Conservation (phyloP, 2,888 invertebrate species). For the Azorinus chamasolen region DNA sequence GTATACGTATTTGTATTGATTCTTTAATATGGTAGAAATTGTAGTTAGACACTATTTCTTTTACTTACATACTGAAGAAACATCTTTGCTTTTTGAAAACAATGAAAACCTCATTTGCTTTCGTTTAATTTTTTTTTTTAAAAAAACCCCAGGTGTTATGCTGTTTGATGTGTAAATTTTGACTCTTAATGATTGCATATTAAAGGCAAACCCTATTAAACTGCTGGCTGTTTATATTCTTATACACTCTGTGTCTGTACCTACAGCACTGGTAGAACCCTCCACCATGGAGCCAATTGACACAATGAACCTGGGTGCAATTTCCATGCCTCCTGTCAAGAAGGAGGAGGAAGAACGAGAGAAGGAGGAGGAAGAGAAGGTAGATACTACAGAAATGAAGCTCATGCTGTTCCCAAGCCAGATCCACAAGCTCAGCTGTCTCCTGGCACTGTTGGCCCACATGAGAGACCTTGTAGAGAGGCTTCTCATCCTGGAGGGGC, state of each 20-base stretch:
- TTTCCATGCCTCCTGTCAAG: conserved; percentile 62
- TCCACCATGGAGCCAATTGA: conserved; percentile 78
- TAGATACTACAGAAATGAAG: conserved; percentile 71
- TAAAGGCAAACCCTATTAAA: too few relatives aligned
- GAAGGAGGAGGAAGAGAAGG: conserved; percentile 51
- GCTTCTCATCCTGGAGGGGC: conserved; percentile 64
- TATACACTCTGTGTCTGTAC: background rate
- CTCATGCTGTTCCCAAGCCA: conserved; percentile 83
- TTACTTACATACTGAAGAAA: too few relatives aligned
- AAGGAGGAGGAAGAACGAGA: conserved; percentile 59
- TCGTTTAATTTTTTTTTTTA: too few relatives aligned
- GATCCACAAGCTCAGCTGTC: conserved; percentile 81
- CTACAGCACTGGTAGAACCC: conserved; percentile 73
- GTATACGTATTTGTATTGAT: too few relatives aligned
- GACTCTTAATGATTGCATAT: too few relatives aligned
- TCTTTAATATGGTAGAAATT: too few relatives aligned
- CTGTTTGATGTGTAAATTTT: too few relatives aligned
- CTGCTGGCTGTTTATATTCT: too few relatives aligned
- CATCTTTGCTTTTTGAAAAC: too few relatives aligned
- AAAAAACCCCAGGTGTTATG: too few relatives aligned
- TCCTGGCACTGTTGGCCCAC: conserved; percentile 81
- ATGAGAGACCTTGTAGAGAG: conserved; percentile 76
- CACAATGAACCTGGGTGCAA: conserved; percentile 79
- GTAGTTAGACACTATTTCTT: too few relatives aligned
- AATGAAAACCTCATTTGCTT: too few relatives aligned